Evolutionary conservation across 2,888 invertebrate species (phyloP).

Genomic region (Oxystoma pomonae): DNA sequence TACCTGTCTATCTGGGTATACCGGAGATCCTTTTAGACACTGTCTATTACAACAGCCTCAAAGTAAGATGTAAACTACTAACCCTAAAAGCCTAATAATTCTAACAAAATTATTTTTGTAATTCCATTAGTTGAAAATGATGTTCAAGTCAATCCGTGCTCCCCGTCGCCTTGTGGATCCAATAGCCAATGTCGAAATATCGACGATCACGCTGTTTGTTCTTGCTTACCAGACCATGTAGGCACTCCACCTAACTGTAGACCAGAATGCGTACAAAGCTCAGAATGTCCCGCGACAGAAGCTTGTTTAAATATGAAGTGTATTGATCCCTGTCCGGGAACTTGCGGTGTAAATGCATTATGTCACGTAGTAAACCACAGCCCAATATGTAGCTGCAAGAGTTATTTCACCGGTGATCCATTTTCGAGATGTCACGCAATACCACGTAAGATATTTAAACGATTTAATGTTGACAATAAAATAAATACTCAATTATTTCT

Average conservation of each 20-base stretch:
- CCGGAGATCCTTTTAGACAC: slow-evolving; percentile 62
- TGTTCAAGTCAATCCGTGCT: slow-evolving; percentile 49
- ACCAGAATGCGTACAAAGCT: slow-evolving; percentile 68
- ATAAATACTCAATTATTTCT: slow-evolving; percentile 12
- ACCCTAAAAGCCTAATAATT: no score
- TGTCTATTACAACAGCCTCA: slow-evolving; percentile 41
- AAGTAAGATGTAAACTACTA: slow-evolving; percentile 43
- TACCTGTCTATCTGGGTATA: slow-evolving; percentile 57
- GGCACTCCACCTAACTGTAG: slow-evolving; percentile 68
- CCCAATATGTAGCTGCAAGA: slow-evolving; percentile 64
- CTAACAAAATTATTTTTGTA: no score
- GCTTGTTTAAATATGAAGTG: slow-evolving; percentile 69
- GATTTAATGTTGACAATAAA: background rate
- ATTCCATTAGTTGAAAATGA: background rate
- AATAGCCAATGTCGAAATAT: slow-evolving; percentile 72
- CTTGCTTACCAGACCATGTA: slow-evolving; percentile 61
- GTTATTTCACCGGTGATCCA: slow-evolving; percentile 61
- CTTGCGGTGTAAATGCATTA: slow-evolving; percentile 68
- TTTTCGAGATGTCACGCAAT: slow-evolving; percentile 56
- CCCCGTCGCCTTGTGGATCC: slow-evolving; percentile 68
- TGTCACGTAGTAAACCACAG: slow-evolving; percentile 71
- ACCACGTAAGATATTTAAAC: slow-evolving; percentile 42
- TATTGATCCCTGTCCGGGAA: slow-evolving; percentile 65
- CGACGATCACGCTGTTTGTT: slow-evolving; percentile 68
- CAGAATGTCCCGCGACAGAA: slow-evolving; percentile 63